A percentile compares a stretch with the other conserved stretches of the same genome.
Evolutionary conservation across 2,113 vertebrate species (phyloP).

Genomic region (Anhinga anhinga): DNA sequence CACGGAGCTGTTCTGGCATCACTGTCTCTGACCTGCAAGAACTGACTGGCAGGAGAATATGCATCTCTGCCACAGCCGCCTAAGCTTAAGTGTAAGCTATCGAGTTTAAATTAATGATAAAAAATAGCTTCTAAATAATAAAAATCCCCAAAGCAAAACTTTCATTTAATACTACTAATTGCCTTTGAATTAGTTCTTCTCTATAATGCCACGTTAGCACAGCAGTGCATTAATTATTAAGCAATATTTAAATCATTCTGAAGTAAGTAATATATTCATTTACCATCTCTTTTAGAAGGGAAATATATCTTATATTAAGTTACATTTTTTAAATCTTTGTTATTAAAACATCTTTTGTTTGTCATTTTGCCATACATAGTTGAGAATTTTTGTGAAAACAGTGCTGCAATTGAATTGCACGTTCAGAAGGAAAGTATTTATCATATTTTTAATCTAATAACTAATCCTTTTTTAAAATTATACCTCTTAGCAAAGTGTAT

Average conservation of each 20-base stretch:
- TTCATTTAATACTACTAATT: constrained; percentile 54
- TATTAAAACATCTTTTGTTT: neutral
- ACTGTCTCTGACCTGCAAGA: neutral
- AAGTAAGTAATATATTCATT: constrained; percentile 16
- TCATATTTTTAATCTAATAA: neutral
- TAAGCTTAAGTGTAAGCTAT: neutral
- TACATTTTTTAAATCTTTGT: neutral
- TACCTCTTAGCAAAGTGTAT: neutral
- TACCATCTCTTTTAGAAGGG: neutral
- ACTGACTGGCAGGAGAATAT: neutral
- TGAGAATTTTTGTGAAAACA: neutral
- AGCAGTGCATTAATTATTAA: constrained; percentile 45
- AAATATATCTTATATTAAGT: neutral
- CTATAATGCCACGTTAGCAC: constrained; percentile 7
- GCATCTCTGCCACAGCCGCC: neutral
- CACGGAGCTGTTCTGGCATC: neutral
- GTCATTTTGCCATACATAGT: neutral
- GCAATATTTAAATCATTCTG: constrained; percentile 53
- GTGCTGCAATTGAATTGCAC: neutral
- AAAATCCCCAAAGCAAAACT: constrained; percentile 58
- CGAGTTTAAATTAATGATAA: constrained; percentile 31
- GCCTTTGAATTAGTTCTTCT: constrained; percentile 47
- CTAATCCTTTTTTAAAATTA: neutral
- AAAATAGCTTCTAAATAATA: constrained; percentile 63
- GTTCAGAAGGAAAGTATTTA: neutral